Evolutionary conservation across 2,113 vertebrate species (phyloP).

Genomic region (Rhadina sibilatrix): DNA sequence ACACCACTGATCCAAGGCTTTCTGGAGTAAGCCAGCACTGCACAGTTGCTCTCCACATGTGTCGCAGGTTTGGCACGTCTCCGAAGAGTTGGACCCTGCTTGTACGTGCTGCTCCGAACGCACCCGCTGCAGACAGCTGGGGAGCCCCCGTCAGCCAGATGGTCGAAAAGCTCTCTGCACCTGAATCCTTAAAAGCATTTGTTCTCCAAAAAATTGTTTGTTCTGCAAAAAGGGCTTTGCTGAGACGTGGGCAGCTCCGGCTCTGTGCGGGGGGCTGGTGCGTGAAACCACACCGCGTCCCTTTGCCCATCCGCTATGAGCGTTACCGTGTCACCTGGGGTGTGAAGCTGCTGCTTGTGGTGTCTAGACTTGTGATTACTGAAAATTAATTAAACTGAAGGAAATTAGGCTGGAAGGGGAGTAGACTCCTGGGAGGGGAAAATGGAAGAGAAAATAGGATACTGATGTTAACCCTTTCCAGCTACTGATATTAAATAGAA

Average conservation of each 20-base stretch:
- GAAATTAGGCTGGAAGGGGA: conserved; percentile 66
- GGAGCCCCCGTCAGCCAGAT: conserved; percentile 62
- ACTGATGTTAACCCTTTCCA: conserved; percentile 52
- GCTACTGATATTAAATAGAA: background rate
- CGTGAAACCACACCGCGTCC: background rate
- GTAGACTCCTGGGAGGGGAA: conserved; percentile 57
- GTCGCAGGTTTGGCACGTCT: conserved; percentile 34
- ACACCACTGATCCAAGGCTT: background rate
- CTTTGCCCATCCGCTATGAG: background rate
- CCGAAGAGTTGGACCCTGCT: background rate
- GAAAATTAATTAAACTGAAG: conserved; percentile 70
- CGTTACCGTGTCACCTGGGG: conserved; percentile 27
- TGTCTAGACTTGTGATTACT: conserved; percentile 70
- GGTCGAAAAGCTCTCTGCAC: conserved; percentile 50
- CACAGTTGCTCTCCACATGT: conserved; percentile 56
- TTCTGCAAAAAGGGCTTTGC: conserved; percentile 27
- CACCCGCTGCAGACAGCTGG: conserved; percentile 64
- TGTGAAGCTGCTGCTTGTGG: conserved; percentile 63
- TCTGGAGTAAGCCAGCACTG: background rate
- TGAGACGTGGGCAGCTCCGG: background rate
- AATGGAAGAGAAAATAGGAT: conserved; percentile 54
- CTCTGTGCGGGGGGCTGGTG: background rate
- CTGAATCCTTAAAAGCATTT: conserved; percentile 66
- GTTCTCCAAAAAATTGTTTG: conserved; percentile 36
- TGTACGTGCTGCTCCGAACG: conserved; percentile 30